Evolutionary conservation across 2,888 invertebrate genomes (phyloP).

Genomic region (Drosophila atripex): DNA sequence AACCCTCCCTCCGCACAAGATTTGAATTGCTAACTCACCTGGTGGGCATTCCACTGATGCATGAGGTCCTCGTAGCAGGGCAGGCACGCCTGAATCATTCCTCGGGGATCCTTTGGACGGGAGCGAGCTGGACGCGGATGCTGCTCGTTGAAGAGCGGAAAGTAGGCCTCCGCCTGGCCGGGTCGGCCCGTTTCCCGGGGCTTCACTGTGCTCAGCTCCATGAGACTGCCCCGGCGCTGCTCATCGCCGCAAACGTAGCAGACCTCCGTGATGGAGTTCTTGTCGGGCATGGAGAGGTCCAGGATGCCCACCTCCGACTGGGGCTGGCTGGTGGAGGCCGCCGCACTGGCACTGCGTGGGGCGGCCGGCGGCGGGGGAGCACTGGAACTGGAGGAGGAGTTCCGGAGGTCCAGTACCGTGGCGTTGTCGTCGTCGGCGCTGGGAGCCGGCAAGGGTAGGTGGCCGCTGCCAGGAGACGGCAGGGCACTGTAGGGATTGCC

Average conservation of each 20-base stretch:
- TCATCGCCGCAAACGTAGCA: conserved; percentile 96
- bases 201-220: conserved; percentile 87
- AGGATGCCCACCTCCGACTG: conserved; percentile 90
- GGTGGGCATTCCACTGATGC: conserved; percentile 94
- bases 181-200: conserved; percentile 84
- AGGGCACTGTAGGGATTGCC: conserved; percentile 76
- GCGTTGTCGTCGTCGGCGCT: conserved; percentile 76
- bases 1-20: not conserved
- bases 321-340: conserved; percentile 62
- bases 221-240: conserved; percentile 91
- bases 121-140: conserved; percentile 94
- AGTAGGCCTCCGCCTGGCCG: conserved; percentile 87
- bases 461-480: conserved; percentile 43
- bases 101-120: conserved; percentile 92
- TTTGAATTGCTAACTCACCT: conserved; percentile 84
- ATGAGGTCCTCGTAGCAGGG: conserved; percentile 93
- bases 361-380: conserved; percentile 40
- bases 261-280: conserved; percentile 94
- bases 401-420: conserved; percentile 83
- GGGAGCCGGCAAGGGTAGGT: conserved; percentile 45
- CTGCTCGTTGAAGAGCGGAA: conserved; percentile 90
- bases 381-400: conserved; percentile 65
- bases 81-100: conserved; percentile 91
- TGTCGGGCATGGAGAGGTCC: conserved; percentile 96
- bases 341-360: conserved; percentile 2